A percentile compares a stretch with the other conserved stretches of the same genome.
Evolutionary conservation across 2,797 vertebrate species (phyloP).

Genomic region (Steatocranus sp.): DNA sequence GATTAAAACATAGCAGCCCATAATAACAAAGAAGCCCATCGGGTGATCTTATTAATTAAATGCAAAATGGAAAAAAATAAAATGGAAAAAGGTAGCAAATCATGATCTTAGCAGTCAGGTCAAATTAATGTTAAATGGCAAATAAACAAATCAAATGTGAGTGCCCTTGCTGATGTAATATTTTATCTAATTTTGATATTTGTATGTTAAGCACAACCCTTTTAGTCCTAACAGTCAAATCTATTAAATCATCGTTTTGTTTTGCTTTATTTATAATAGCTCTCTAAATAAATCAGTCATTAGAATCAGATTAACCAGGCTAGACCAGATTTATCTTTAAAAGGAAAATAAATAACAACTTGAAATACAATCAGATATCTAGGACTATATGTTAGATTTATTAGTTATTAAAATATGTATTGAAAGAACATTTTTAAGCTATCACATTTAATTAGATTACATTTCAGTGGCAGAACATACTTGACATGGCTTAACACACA

Average conservation of each 20-base stretch:
- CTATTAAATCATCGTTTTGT: background rate
- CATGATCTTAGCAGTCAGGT: background rate
- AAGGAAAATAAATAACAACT: background rate
- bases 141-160: background rate
- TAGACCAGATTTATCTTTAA: background rate
- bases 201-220: background rate
- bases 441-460: background rate
- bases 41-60: background rate
- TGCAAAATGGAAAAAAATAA: background rate
- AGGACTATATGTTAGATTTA: background rate
- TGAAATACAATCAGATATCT: background rate
- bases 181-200: background rate
- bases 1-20: constrained; percentile 18
- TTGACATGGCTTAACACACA: background rate
- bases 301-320: background rate
- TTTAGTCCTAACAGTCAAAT: background rate
- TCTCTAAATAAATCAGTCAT: background rate
- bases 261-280: background rate
- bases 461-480: background rate
- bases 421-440: background rate
- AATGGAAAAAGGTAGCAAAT: background rate
- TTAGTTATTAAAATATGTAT: background rate
- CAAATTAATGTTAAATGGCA: background rate
- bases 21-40: background rate
- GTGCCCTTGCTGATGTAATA: background rate